Percentiles rank a stretch among this genome's conserved stretches.
phyloP scores from a whole-genome alignment of 1,140 invertebrate species.

The Psix sp. region DNA sequence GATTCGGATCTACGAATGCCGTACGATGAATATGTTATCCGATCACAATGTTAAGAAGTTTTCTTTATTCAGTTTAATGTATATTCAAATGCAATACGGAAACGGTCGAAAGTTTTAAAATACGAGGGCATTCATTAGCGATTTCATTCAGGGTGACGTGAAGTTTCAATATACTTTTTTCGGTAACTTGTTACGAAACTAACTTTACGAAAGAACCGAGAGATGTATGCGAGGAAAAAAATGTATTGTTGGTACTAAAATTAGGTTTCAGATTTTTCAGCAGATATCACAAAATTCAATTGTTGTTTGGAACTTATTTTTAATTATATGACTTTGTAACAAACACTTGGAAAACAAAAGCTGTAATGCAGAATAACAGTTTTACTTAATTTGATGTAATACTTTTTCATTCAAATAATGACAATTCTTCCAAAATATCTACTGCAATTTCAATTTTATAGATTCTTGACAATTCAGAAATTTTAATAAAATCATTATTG shows the following conservation, averaged over 20 bases:
- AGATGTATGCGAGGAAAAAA: neutral
- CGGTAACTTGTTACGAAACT: slow-evolving; percentile 19
- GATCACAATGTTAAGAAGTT: slow-evolving; percentile 43
- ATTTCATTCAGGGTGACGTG: slow-evolving; percentile 21
- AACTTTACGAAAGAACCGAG: slow-evolving; percentile 3
- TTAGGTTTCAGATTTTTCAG: neutral
- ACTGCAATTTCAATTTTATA: too few relatives aligned
- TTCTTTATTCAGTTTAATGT: slow-evolving; percentile 40
- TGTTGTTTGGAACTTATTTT: too few relatives aligned
- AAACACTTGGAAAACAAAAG: too few relatives aligned
- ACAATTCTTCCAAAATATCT: too few relatives aligned
- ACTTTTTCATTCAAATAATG: too few relatives aligned
- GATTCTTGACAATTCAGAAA: too few relatives aligned
- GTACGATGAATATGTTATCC: slow-evolving; percentile 48
- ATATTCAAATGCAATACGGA: slow-evolving; percentile 45
- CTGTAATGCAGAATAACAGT: too few relatives aligned
- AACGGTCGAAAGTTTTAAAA: slow-evolving; percentile 45
- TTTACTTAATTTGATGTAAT: too few relatives aligned
- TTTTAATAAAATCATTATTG: too few relatives aligned
- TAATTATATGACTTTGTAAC: too few relatives aligned
- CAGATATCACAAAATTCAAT: too few relatives aligned
- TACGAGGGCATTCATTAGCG: slow-evolving; percentile 34
- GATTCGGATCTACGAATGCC: slow-evolving; percentile 19
- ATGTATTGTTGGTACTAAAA: neutral
- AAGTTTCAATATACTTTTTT: slow-evolving; percentile 20